Evolutionary conservation across 2,113 vertebrate species (phyloP), one percentile per base, ranked within the genome.

Genomic region (Scophthalmus maximus): DNA sequence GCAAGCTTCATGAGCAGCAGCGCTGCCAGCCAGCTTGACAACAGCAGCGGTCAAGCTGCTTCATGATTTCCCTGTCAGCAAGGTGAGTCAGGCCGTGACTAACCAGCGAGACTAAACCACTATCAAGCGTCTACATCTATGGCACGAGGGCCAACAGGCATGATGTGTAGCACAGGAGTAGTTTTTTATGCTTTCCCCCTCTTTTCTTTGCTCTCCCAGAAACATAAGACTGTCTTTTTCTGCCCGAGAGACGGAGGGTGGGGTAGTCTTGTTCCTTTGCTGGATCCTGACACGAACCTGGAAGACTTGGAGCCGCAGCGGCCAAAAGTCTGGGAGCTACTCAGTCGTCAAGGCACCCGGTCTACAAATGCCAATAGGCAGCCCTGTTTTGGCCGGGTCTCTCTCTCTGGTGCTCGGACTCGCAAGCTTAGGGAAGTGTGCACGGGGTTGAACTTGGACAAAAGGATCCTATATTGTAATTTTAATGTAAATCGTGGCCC

Each of bases 31-130:
- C 63, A 40, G 77, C 40, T 73, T 69, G 75, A 79, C 76, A 79
- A 51, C 68, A 50, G 79, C 66, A 65, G 59, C 36, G 83, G 88
- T 88, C 66, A 76, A 88, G 77, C 71, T 58, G 65, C 51, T 75
- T 83, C 57, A 32, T 61, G 81, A 79, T 81, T 92, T 91, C 68
- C 84, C 85, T 84, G 86, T 82, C 78, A 88, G 83, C 75, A 83
- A 87, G 86, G 81, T 92, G 92, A 92, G 86, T 92, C 91, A 91
- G 78, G 76, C 70, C 64, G 32, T 91, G 90, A 92, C 83, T 90
- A 91, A 92, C 61, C 83, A 68, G 82, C 62, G 51, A 90, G 78
- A 87, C 87, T 83, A 84, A 89, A 84, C 76, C 76, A 42, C 84
- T 84, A 85, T 88, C 84, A 58, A 85, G 67, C 36, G 60, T 86